phyloP scores from a whole-genome alignment of 2,113 vertebrate species.

The Clarias magur region DNA sequence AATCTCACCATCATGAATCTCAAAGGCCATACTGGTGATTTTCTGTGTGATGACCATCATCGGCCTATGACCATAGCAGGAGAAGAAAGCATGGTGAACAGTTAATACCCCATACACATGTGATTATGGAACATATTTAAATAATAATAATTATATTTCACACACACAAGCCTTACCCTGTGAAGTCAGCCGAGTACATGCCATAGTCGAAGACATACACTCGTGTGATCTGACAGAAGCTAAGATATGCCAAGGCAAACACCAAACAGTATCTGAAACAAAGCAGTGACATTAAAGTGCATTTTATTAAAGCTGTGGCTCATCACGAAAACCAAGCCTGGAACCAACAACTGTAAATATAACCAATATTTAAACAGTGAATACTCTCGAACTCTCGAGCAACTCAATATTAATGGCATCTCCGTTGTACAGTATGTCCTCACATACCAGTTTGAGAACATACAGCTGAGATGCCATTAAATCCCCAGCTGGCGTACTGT shows the following conservation, averaged over 20 bases:
- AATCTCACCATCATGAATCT: slow-evolving; percentile 87
- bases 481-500: background rate
- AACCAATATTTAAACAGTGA: background rate
- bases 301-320: background rate
- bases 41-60: slow-evolving; percentile 99
- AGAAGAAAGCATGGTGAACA: background rate
- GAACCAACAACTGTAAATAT: background rate
- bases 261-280: slow-evolving; percentile 85
- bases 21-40: slow-evolving; percentile 93
- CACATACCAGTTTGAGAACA: too few species aligned
- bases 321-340: background rate
- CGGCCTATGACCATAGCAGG: slow-evolving; percentile 70
- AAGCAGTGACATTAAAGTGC: background rate
- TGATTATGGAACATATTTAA: background rate
- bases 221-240: slow-evolving; percentile 91
- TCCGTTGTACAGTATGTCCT: too few species aligned
- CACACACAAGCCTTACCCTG: slow-evolving; percentile 78
- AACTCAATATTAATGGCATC: too few species aligned
- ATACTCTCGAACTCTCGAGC: background rate
- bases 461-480: background rate
- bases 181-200: slow-evolving; percentile 95
- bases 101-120: background rate
- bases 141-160: background rate
- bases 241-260: slow-evolving; percentile 91
- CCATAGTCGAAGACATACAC: slow-evolving; percentile 96